These are phyloP conservation scores for Nycteola revayana DNA, from an alignment of 2,888 invertebrate species.

Conservation along the genomic window DNA sequence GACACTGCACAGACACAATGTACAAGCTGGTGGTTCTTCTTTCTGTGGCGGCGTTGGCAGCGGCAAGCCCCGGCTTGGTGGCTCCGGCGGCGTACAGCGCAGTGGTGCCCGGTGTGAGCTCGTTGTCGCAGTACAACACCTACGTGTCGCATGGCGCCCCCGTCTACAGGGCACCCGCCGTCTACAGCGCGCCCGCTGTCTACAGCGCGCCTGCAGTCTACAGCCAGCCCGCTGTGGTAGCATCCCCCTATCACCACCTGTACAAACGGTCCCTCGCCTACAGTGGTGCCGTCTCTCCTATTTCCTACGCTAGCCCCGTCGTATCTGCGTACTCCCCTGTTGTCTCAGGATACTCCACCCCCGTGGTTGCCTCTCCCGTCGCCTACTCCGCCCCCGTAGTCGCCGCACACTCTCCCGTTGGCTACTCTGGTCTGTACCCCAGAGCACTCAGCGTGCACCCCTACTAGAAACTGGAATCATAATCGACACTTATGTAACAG, in stretches of 20 bases:
- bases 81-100: constrained; percentile 44
- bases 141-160: constrained; percentile 50
- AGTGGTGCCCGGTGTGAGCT: constrained; percentile 50
- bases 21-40: constrained; percentile 83
- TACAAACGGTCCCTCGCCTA: constrained; percentile 58
- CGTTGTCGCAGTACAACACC: constrained; percentile 53
- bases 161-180: constrained; percentile 45
- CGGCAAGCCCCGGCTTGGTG: constrained; percentile 70
- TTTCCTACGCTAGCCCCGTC: constrained; percentile 39
- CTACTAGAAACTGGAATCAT: constrained; percentile 37
- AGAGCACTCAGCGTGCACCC: constrained; percentile 61
- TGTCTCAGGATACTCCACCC: constrained; percentile 36
- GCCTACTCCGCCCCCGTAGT: too few species aligned
- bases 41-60: constrained; percentile 81
- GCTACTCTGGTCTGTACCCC: constrained; percentile 44
- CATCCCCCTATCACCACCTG: constrained; percentile 73
- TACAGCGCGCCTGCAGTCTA: constrained; percentile 37
- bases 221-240: constrained; percentile 70
- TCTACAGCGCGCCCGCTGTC: constrained; percentile 45
- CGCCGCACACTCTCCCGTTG: constrained; percentile 6
- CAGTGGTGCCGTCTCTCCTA: constrained; percentile 8
- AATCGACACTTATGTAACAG: background rate
- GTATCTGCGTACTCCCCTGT: constrained; percentile 40
- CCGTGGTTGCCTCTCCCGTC: too few species aligned
- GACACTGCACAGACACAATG: constrained; percentile 73